Base-by-base conservation (phyloP, 2,797 vertebrate species). In the Coregonus ussuriensis region DNA sequence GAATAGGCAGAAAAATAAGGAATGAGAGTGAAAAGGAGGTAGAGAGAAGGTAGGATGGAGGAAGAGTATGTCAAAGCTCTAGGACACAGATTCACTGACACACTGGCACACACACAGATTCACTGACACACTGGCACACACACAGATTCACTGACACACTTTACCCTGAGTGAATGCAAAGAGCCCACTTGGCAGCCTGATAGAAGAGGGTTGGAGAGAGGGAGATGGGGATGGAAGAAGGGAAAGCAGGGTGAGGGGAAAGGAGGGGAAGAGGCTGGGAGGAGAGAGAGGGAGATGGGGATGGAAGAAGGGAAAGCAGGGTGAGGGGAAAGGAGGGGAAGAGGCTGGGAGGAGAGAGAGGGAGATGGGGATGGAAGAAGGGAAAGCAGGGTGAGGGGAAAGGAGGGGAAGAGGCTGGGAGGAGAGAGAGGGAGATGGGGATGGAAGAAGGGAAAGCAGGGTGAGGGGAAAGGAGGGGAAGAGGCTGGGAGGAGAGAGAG, bases 101-200 rank as follows among this genome's bases (percentile, higher is more conserved):
- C 25, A 25, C 25, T 25, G 25, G 25, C 25, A 53, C 63, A 66
- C 35, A 25, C 59, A 67, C 59, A 52, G 14, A 51, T 47, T 25
- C 25, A 25, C 25, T 25, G 25, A 25, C 25, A 25, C 25, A 25
- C 25, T 25, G 25, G 25, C 25, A 53, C 63, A 66, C 35, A 25
- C 59, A 67, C 59, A 52, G 14, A 51, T 47, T 67, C 74, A 75
- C 62, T 15, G 63, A 75, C 74, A 68, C 47, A 66, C 85, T 88
- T 89, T 78, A 89, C 82, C 86, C 86, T 90, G 82, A 83, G 82
- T 88, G 86, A 84, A 89, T 88, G 80, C 85, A 85, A 87, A 89
- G 85, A 88, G 83, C 76, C 84, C 83, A 83, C 81, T 85, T 84
- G 84, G 33, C 75, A 76, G 78, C 74, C 74, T 80, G 73, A 69